Evolutionary conservation across 2,113 vertebrate species (phyloP).

Genomic region (Petrocephalus microphthalmus): DNA sequence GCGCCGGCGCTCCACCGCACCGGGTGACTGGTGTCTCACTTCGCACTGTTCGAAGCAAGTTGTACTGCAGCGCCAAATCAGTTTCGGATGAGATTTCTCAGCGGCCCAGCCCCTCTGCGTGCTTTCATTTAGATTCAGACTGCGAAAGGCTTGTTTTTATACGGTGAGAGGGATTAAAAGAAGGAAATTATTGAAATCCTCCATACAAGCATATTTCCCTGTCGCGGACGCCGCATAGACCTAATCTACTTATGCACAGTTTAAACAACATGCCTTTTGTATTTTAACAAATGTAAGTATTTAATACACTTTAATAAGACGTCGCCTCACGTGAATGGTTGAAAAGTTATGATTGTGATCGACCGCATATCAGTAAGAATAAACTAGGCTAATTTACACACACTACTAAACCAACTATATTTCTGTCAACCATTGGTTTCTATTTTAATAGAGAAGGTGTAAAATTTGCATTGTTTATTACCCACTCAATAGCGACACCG

Average conservation of each 20-base stretch:
- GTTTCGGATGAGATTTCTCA: background rate
- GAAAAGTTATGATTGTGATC: background rate
- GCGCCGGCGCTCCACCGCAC: constrained; percentile 47
- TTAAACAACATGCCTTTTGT: background rate
- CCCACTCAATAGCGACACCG: background rate
- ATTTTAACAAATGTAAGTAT: constrained; percentile 1
- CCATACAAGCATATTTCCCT: background rate
- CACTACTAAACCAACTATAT: background rate
- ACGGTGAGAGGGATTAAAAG: constrained; percentile 6
- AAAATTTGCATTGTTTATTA: background rate
- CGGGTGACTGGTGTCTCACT: background rate
- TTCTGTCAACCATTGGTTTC: background rate
- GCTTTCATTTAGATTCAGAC: constrained; percentile 6
- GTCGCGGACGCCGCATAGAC: background rate
- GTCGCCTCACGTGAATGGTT: background rate
- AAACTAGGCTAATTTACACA: background rate
- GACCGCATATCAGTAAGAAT: background rate
- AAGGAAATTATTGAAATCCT: constrained; percentile 13
- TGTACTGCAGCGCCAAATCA: background rate
- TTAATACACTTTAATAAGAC: constrained; percentile 2
- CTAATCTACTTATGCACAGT: background rate
- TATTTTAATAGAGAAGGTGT: background rate
- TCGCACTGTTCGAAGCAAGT: background rate
- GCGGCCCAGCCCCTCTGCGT: background rate
- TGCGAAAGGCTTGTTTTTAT: background rate